Conservation (phyloP, 2,113 vertebrate species). For the Neogobius melanostomus region DNA sequence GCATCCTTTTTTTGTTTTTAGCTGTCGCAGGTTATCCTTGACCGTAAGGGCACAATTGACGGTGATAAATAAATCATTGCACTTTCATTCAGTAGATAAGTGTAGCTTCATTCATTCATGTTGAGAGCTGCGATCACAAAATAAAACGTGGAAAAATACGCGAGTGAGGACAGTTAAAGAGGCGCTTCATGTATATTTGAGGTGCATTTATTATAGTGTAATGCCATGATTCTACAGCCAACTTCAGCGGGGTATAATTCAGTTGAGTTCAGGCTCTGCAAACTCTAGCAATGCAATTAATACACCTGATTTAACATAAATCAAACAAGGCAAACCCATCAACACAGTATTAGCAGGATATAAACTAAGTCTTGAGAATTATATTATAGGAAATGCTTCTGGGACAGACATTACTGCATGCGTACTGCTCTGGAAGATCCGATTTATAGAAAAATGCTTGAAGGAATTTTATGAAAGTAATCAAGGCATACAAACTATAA, state of each 20-base stretch:
- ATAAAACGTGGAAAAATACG: neutral
- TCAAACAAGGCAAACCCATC: conserved; percentile 49
- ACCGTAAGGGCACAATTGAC: too few species aligned
- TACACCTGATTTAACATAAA: conserved; percentile 41
- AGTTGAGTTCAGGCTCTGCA: conserved; percentile 44
- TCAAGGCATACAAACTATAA: conserved; percentile 26
- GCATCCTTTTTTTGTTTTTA: too few species aligned
- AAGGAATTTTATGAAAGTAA: conserved; percentile 39
- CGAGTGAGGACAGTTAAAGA: conserved; percentile 21
- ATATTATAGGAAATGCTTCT: conserved; percentile 50
- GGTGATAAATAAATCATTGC: too few species aligned
- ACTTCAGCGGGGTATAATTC: conserved; percentile 45
- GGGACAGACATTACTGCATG: conserved; percentile 55
- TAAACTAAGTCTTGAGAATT: conserved; percentile 29
- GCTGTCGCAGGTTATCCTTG: too few species aligned
- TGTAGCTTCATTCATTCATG: neutral
- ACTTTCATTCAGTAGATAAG: too few species aligned
- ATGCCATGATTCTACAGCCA: conserved; percentile 53
- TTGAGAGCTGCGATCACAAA: conserved; percentile 12
- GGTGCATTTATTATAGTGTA: conserved; percentile 65
- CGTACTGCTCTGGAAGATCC: conserved; percentile 68
- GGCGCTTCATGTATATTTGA: conserved; percentile 44
- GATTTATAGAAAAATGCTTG: conserved; percentile 68
- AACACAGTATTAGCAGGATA: conserved; percentile 46
- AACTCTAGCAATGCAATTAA: conserved; percentile 42